A percentile compares a stretch with the other conserved stretches of the same genome.
phyloP scores from a whole-genome alignment of 2,888 invertebrate species.

The Adela reaumurella region DNA sequence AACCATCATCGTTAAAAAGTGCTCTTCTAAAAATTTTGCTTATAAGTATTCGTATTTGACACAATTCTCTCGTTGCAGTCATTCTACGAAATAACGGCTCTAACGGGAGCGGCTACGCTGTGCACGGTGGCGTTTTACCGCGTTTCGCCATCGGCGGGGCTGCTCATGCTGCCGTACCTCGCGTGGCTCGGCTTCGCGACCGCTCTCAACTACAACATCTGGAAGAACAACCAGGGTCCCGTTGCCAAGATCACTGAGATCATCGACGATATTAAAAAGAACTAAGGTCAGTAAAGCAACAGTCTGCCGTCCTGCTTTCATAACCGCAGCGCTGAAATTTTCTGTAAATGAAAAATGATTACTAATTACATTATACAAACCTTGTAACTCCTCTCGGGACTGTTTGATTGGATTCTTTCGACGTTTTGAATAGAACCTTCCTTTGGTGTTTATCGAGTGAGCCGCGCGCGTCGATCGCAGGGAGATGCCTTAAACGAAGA shows the following conservation, averaged over 20 bases:
- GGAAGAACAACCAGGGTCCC: slow-evolving; percentile 33
- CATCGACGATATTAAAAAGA: slow-evolving; percentile 11
- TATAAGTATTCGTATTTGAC: slow-evolving; percentile 17
- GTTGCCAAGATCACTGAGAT: slow-evolving; percentile 10
- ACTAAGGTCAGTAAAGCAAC: too few relatives aligned
- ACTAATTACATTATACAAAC: too few relatives aligned
- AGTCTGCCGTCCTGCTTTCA: too few relatives aligned
- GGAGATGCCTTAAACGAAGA: too few relatives aligned
- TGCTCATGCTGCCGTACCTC: slow-evolving; percentile 33
- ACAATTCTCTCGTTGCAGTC: slow-evolving; percentile 28
- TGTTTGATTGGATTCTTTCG: too few relatives aligned
- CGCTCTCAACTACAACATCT: slow-evolving; percentile 32
- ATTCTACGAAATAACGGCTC: slow-evolving; percentile 34
- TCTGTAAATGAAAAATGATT: too few relatives aligned
- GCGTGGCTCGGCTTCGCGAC: slow-evolving; percentile 38
- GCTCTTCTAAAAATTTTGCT: slow-evolving; percentile 24
- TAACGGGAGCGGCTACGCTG: slow-evolving; percentile 27
- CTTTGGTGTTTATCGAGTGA: too few relatives aligned
- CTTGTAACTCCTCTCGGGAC: too few relatives aligned
- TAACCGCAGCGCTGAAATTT: too few relatives aligned
- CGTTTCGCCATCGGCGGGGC: slow-evolving; percentile 26
- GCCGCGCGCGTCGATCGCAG: too few relatives aligned
- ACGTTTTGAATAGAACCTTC: too few relatives aligned
- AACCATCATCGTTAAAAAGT: too few relatives aligned
- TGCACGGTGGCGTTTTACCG: slow-evolving; percentile 28